Evolutionary conservation across 2,113 vertebrate species (phyloP).

Genomic region (Rhinopomastus cyanomelas): DNA sequence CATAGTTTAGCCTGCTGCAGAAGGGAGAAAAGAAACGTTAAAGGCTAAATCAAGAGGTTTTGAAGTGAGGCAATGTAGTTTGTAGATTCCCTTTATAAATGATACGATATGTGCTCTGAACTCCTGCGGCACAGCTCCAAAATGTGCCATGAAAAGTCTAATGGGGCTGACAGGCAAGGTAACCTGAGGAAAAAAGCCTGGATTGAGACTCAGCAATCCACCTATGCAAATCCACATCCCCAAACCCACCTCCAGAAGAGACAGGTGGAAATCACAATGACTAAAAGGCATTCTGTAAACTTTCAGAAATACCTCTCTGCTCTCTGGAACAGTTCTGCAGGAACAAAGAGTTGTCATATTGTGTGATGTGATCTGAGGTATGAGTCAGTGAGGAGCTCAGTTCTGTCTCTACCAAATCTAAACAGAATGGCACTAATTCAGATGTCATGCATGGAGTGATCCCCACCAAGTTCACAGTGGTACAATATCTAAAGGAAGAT

Average conservation of each 20-base stretch:
- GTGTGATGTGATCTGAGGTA: not conserved
- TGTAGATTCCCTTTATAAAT: conserved; percentile 41
- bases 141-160: not conserved
- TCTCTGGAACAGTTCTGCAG: not conserved
- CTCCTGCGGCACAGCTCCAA: not conserved
- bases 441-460: not conserved
- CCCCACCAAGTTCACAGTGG: not conserved
- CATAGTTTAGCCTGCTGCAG: not conserved
- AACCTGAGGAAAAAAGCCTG: not conserved
- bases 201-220: not conserved
- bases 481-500: not conserved
- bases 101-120: conserved; percentile 48
- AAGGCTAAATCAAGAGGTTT: conserved; percentile 32
- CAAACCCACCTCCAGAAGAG: not conserved
- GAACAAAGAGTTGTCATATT: accelerated
- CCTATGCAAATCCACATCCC: not conserved
- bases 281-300: not conserved
- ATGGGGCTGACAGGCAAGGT: not conserved
- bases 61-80: not conserved
- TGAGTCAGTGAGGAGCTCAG: not conserved
- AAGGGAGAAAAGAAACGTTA: not conserved
- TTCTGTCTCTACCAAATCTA: not conserved
- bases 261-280: not conserved
- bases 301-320: not conserved
- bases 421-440: not conserved